phyloP scores from a whole-genome alignment of 2,113 vertebrate species.

The Centrocercus urophasianus region DNA sequence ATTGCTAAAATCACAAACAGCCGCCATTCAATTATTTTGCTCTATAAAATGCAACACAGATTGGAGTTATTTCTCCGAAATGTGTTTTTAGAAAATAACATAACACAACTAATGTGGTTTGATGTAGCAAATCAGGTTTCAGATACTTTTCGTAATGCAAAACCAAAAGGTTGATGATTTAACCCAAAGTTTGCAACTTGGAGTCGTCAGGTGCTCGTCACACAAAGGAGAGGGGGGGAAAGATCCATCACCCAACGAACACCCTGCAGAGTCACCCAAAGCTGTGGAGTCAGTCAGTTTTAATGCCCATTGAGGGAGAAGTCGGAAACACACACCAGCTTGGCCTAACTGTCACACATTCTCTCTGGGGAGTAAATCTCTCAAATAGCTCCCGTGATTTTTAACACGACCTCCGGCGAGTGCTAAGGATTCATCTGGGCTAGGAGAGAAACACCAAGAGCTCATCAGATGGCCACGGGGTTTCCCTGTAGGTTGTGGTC shows the following conservation, averaged over 20 bases:
- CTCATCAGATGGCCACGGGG: fast-evolving
- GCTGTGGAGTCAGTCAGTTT: slow-evolving; percentile 72
- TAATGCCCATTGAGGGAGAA: slow-evolving; percentile 71
- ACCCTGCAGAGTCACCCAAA: slow-evolving; percentile 53
- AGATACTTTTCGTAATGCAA: slow-evolving; percentile 77
- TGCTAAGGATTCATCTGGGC: neutral
- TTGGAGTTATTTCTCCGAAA: slow-evolving; percentile 85
- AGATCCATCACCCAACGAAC: slow-evolving; percentile 70
- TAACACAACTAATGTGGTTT: slow-evolving; percentile 83
- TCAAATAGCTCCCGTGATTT: neutral
- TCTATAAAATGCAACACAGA: slow-evolving; percentile 84
- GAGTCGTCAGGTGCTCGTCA: slow-evolving; percentile 59
- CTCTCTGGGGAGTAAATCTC: slow-evolving; percentile 24
- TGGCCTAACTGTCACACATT: slow-evolving; percentile 7
- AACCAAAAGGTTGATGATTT: slow-evolving; percentile 82
- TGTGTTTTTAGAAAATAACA: slow-evolving; percentile 86
- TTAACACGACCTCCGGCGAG: neutral
- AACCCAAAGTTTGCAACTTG: slow-evolving; percentile 77
- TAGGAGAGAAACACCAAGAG: neutral
- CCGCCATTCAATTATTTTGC: slow-evolving; percentile 87
- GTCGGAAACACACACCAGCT: slow-evolving; percentile 39
- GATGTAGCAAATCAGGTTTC: slow-evolving; percentile 82
- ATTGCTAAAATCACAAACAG: slow-evolving; percentile 88
- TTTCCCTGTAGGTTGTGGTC: neutral
- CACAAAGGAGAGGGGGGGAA: neutral